Conservation (phyloP, 2,113 vertebrate species). For the Poeciliopsis retropinna region DNA sequence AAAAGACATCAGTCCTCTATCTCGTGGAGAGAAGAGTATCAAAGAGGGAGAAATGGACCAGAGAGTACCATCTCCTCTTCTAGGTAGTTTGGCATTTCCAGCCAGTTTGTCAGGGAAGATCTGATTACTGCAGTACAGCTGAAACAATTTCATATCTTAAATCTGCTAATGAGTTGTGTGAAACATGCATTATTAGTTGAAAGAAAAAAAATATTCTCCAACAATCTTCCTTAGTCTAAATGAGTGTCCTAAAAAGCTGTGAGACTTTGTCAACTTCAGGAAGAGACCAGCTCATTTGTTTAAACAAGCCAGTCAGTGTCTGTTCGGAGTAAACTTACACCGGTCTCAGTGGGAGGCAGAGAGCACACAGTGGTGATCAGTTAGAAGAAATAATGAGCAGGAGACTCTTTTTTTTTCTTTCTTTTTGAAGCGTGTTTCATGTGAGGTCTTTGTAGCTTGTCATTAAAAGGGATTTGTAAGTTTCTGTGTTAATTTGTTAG, state of each 20-base stretch:
- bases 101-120: slow-evolving; percentile 17
- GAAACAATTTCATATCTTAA: not conserved
- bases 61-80: slow-evolving; percentile 38
- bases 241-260: slow-evolving; percentile 1
- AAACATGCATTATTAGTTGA: slow-evolving; percentile 2
- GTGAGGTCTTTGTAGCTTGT: slow-evolving; percentile 21
- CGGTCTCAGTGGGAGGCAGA: slow-evolving; percentile 48
- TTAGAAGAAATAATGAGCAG: slow-evolving; percentile 52
- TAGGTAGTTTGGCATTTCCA: slow-evolving; percentile 13
- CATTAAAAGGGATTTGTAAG: slow-evolving; percentile 14
- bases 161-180: not conserved
- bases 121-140: not conserved
- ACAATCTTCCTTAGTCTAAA: not conserved
- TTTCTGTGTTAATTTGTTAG: slow-evolving; percentile 38
- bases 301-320: slow-evolving; percentile 29
- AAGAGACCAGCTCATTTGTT: slow-evolving; percentile 31
- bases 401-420: not conserved
- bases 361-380: slow-evolving; percentile 29
- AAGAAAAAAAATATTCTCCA: not conserved
- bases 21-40: slow-evolving; percentile 33
- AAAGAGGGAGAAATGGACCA: slow-evolving; percentile 21
- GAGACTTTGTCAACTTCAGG: slow-evolving; percentile 21
- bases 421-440: not conserved
- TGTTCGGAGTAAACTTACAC: slow-evolving; percentile 42
- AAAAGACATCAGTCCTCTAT: slow-evolving; percentile 59